Evolutionary conservation across 2,113 vertebrate genomes (phyloP).

Genomic region (Ovibos moschatus): DNA sequence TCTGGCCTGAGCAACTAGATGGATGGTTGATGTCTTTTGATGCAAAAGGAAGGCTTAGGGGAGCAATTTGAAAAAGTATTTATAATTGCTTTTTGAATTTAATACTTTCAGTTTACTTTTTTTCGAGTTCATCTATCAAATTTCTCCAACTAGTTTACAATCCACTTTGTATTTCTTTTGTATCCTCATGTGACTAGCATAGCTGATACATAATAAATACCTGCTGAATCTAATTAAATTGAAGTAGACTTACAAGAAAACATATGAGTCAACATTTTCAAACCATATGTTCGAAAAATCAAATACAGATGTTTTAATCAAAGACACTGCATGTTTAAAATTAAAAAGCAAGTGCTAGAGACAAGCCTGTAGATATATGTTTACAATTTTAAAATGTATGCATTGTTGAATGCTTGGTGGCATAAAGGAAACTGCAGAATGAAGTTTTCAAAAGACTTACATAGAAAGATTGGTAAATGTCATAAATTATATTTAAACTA

Average conservation of each 20-base stretch:
- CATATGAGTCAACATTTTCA: conserved; percentile 52
- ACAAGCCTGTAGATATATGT: conserved; percentile 1
- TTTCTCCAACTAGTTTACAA: conserved; percentile 37
- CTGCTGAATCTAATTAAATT: conserved; percentile 48
- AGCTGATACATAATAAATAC: conserved; percentile 51
- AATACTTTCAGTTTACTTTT: conserved; percentile 31
- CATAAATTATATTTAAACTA: conserved; percentile 58
- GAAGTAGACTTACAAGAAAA: conserved; percentile 48
- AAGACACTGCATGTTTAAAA: conserved; percentile 27
- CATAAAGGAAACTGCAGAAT: conserved; percentile 19
- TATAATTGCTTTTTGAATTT: background rate
- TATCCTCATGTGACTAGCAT: background rate
- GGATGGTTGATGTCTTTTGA: background rate
- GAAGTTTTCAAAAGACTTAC: conserved; percentile 56
- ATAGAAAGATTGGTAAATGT: conserved; percentile 35
- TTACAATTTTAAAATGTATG: conserved; percentile 41
- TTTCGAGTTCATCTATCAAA: conserved; percentile 24
- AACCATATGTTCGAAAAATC: conserved; percentile 52
- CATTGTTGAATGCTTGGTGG: background rate
- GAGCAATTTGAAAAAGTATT: background rate
- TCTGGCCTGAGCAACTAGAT: background rate
- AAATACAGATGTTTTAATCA: conserved; percentile 66
- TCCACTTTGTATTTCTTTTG: conserved; percentile 14
- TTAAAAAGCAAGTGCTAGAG: conserved; percentile 16
- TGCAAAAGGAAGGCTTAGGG: background rate